Conservation (phyloP, 2,888 invertebrate species). For the Apotomis capreana region DNA sequence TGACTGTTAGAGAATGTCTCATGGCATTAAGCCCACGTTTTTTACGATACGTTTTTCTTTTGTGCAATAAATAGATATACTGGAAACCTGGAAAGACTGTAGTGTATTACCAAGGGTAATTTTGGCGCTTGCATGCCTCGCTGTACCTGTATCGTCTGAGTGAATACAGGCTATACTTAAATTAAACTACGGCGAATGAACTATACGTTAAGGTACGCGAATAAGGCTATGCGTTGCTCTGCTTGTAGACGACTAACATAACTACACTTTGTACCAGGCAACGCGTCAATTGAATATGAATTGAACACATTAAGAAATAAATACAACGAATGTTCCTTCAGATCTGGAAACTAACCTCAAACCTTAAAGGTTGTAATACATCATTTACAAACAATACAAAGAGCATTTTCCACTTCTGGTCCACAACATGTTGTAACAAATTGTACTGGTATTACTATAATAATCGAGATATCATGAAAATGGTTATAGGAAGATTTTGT, state of each 20-base stretch:
- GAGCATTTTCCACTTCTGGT: background rate
- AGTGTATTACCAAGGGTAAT: too few relatives aligned
- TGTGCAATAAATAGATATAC: too few relatives aligned
- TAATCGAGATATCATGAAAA: background rate
- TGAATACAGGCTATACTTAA: background rate
- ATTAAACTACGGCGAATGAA: slow-evolving; percentile 26
- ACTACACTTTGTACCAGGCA: slow-evolving; percentile 31
- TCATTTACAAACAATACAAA: slow-evolving; percentile 34
- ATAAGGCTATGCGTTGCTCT: slow-evolving; percentile 46
- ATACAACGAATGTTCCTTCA: slow-evolving; percentile 30
- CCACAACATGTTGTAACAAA: background rate
- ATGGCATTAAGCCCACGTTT: too few relatives aligned
- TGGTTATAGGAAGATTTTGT: too few relatives aligned
- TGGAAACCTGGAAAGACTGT: too few relatives aligned
- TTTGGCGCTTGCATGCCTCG: too few relatives aligned
- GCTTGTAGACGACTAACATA: slow-evolving; percentile 11
- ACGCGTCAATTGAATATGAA: slow-evolving; percentile 44
- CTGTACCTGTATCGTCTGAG: too few relatives aligned
- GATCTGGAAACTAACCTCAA: slow-evolving; percentile 35
- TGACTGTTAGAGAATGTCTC: too few relatives aligned
- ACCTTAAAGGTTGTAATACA: slow-evolving; percentile 9
- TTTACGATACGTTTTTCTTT: too few relatives aligned
- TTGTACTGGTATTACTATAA: too few relatives aligned
- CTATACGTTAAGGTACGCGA: slow-evolving; percentile 48
- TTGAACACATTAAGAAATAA: slow-evolving; percentile 47